Evolutionary conservation across 1,140 invertebrate species (phyloP), one percentile per base, ranked within the genome.

Genomic region (Aphaenogaster rudis): DNA sequence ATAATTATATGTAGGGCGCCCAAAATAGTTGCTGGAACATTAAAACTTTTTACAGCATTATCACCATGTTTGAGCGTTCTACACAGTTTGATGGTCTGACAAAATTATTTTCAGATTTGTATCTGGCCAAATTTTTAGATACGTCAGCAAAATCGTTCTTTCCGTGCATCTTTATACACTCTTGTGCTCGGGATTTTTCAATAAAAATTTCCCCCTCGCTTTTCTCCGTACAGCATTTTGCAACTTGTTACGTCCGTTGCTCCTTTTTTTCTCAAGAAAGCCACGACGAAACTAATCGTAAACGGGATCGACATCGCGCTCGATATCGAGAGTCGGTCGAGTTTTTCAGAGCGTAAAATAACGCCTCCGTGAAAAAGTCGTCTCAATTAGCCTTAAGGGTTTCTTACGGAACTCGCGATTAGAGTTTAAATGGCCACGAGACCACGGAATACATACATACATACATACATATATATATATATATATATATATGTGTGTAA

Each of bases 361-460:
- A 50, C 45, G 54, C 54, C n/a, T 50, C 8, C 17, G 69, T 61
- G 69, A 84, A 84, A 74, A 84, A 84, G 69, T 61, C 69, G 13
- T 45, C 69, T 76, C 80, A 76, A 84, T 84, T 84, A 76, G 80
- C 80, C 69, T 74, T 50, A 42, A 63, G 69, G 54, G 28, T 39
- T 84, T 84, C 69, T 84, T 84, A 74, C 39, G 15, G 11, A 81
- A 71, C 52, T 84, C 42, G 21, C 67, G 67, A 84, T 63, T 84
- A 76, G 54, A 84, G 69, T 84, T 84, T 84, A 76, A 84, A 76
- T 33, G 54, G 54, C 80, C 54, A 39, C 42, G 17, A 7, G 15
- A 48, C 28, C 28, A 45, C 67, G 9, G n/a, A 11, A 59, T 59
- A 72, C 15, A 63, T 28, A 59, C 17, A 9, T 36, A 36, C n/a